These are phyloP conservation scores for Vombatus ursinus DNA, from an alignment of 2,113 vertebrate genomes.

Conservation along the genomic window DNA sequence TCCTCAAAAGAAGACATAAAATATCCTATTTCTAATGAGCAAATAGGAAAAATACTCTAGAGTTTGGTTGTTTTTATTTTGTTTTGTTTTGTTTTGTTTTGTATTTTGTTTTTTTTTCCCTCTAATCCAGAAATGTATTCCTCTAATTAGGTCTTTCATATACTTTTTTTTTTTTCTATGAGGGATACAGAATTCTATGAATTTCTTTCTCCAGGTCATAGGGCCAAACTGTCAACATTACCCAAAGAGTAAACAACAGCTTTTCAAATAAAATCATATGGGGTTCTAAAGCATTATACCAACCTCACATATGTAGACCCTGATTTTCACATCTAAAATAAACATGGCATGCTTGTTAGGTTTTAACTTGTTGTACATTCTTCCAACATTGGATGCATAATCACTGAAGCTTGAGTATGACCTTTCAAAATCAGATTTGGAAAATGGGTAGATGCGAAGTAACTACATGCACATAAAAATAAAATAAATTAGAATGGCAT, in stretches of 20 bases:
- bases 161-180: neutral
- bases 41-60: neutral
- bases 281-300: neutral
- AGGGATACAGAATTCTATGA: neutral
- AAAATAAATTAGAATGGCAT: neutral
- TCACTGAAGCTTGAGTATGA: constrained; percentile 23
- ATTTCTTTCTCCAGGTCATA: neutral
- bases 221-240: neutral
- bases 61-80: too few relatives aligned
- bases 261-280: neutral
- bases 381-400: neutral
- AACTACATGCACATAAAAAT: constrained; percentile 38
- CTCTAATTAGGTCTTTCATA: neutral
- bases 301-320: neutral
- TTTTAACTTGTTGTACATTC: neutral
- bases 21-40: neutral
- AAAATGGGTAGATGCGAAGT: constrained; percentile 52
- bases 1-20: neutral
- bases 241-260: neutral
- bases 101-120: too few relatives aligned
- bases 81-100: too few relatives aligned
- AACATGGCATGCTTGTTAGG: neutral
- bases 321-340: neutral
- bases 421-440: constrained; percentile 64
- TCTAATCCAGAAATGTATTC: neutral